phyloP scores from a whole-genome alignment of 1,140 invertebrate genomes.

The Acromyrmex echinatior region DNA sequence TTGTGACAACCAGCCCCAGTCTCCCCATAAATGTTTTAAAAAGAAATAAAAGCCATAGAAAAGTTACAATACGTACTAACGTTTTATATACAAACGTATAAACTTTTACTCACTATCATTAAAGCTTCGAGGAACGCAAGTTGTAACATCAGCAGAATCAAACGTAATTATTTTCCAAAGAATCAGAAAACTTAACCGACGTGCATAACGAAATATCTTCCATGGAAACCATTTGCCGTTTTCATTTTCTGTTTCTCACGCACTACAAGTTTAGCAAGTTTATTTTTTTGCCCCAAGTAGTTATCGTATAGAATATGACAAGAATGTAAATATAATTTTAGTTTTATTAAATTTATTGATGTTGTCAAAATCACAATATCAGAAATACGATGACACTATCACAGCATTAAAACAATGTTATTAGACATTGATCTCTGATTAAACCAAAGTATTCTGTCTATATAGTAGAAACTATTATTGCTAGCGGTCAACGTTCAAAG shows the following conservation, averaged over 20 bases:
- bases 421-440: background rate
- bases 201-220: background rate
- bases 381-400: background rate
- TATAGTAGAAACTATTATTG: background rate
- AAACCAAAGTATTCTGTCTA: background rate
- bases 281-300: background rate
- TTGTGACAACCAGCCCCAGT: too few species aligned
- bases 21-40: background rate
- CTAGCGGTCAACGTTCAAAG: background rate
- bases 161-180: background rate
- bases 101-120: conserved; percentile 20
- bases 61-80: background rate
- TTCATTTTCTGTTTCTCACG: background rate
- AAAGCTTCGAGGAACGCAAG: background rate
- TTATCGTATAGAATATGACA: background rate
- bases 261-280: conserved; percentile 15
- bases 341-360: background rate
- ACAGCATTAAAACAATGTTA: background rate
- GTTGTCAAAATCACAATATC: background rate
- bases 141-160: background rate
- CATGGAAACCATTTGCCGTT: background rate
- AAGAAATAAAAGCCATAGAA: background rate
- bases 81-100: background rate
- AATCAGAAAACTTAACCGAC: conserved; percentile 25
- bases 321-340: background rate